Conservation (phyloP, 2,888 invertebrate genomes). For the Calameuta pallipes region DNA sequence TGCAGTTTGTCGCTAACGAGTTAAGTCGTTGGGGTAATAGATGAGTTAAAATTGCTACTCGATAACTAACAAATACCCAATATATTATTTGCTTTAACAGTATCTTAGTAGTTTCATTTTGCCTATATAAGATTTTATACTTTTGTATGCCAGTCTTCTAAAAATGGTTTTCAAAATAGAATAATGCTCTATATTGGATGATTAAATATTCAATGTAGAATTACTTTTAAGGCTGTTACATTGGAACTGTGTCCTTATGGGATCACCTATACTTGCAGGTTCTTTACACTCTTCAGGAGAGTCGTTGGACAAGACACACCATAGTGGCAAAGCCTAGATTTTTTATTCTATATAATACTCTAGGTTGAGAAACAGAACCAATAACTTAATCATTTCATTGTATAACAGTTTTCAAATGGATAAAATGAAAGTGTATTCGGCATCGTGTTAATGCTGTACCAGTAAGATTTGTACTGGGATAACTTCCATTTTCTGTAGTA, state of each 20-base stretch:
- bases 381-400: constrained; percentile 13
- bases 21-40: not conserved
- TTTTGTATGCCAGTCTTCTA: not conserved
- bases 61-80: not conserved
- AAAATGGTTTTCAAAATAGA: not conserved
- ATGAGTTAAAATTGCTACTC: not conserved
- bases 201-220: not conserved
- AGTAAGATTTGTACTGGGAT: not conserved
- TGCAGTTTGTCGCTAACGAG: not conserved
- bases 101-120: not conserved
- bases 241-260: not conserved
- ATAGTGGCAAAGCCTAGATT: constrained; percentile 58
- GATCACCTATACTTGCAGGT: constrained; percentile 44
- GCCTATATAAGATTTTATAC: not conserved
- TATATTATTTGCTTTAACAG: not conserved
- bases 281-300: constrained; percentile 64
- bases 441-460: not conserved
- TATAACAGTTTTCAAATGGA: not conserved
- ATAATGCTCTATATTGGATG: not conserved
- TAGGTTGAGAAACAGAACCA: constrained; percentile 9
- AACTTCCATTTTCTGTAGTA: not conserved
- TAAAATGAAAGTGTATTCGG: not conserved
- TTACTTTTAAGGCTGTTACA: not conserved
- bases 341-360: constrained; percentile 26
- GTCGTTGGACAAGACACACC: constrained; percentile 60